Percentiles rank a stretch among this genome's conserved stretches.
Conservation (phyloP, 2,888 invertebrate species). For the Napeogenes sylphis region DNA sequence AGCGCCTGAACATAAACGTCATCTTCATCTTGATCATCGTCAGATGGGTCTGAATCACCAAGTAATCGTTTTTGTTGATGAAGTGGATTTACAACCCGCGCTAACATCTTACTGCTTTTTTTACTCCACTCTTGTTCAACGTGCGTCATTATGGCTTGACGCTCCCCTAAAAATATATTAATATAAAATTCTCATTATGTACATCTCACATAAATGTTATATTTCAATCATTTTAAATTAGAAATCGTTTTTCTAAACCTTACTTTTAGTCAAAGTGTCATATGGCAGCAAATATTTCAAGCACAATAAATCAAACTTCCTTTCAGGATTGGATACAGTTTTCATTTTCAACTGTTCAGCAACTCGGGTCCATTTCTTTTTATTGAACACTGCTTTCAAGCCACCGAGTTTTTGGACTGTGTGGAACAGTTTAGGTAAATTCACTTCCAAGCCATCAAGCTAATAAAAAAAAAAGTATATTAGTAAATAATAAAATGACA, state of each 20-base stretch:
- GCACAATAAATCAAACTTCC: conserved; percentile 92
- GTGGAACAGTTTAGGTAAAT: conserved; percentile 90
- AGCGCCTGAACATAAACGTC: conserved; percentile 46
- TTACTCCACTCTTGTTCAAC: conserved; percentile 87
- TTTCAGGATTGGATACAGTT: conserved; percentile 86
- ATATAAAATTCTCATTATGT: too few relatives aligned
- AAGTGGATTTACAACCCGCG: conserved; percentile 53
- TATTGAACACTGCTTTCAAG: conserved; percentile 89
- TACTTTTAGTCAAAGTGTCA: conserved; percentile 86
- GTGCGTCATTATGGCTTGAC: conserved; percentile 83
- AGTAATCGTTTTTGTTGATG: conserved; percentile 45
- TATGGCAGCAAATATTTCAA: conserved; percentile 94
- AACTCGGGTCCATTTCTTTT: conserved; percentile 91
- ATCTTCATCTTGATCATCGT: conserved; percentile 61
- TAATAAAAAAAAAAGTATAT: conserved; percentile 38
- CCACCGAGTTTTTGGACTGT: conserved; percentile 92
- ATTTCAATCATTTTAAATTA: not conserved
- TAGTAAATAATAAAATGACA: not conserved
- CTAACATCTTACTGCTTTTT: conserved; percentile 68
- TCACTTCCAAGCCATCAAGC: conserved; percentile 95
- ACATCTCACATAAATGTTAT: not conserved
- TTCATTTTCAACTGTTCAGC: conserved; percentile 93
- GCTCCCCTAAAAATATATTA: conserved; percentile 75
- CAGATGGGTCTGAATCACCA: conserved; percentile 46
- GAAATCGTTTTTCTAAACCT: conserved; percentile 33